A percentile compares a stretch with the other conserved stretches of the same genome.
These are phyloP conservation scores for Drosophila pegasa DNA, from an alignment of 2,888 invertebrate species.

Conservation along the genomic window DNA sequence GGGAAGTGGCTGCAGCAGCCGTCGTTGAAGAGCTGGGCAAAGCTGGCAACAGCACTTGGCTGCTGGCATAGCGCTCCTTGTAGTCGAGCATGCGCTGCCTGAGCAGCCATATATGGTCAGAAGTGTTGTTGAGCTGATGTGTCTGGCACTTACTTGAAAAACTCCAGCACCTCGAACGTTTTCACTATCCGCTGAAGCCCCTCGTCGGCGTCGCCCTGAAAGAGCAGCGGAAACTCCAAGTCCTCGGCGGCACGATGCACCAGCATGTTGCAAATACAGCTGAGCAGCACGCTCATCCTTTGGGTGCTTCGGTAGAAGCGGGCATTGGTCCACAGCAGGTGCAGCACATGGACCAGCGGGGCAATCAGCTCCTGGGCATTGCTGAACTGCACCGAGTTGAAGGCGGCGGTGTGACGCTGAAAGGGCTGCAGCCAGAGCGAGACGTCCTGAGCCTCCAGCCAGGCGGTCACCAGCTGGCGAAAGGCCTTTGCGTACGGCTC, in stretches of 20 bases:
- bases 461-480: slow-evolving; percentile 89
- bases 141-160: slow-evolving; percentile 86
- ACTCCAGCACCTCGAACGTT: slow-evolving; percentile 86
- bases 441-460: slow-evolving; percentile 94
- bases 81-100: slow-evolving; percentile 81
- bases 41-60: slow-evolving; percentile 70
- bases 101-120: slow-evolving; percentile 13
- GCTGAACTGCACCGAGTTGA: slow-evolving; percentile 90
- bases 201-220: slow-evolving; percentile 93
- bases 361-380: slow-evolving; percentile 87
- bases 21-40: slow-evolving; percentile 43
- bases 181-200: slow-evolving; percentile 88
- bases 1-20: slow-evolving; percentile 79
- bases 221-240: slow-evolving; percentile 92
- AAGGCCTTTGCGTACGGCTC: slow-evolving; percentile 91
- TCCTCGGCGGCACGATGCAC: slow-evolving; percentile 91
- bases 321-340: slow-evolving; percentile 94
- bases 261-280: slow-evolving; percentile 92
- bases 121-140: not conserved
- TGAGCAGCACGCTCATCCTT: slow-evolving; percentile 89
- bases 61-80: slow-evolving; percentile 75
- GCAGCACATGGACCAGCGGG: slow-evolving; percentile 93
- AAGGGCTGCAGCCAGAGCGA: slow-evolving; percentile 92
- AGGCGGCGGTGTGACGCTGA: slow-evolving; percentile 84
- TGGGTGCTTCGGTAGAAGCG: slow-evolving; percentile 89